Evolutionary conservation across 2,888 invertebrate genomes (phyloP).

Genomic region (Eurytoma californica): DNA sequence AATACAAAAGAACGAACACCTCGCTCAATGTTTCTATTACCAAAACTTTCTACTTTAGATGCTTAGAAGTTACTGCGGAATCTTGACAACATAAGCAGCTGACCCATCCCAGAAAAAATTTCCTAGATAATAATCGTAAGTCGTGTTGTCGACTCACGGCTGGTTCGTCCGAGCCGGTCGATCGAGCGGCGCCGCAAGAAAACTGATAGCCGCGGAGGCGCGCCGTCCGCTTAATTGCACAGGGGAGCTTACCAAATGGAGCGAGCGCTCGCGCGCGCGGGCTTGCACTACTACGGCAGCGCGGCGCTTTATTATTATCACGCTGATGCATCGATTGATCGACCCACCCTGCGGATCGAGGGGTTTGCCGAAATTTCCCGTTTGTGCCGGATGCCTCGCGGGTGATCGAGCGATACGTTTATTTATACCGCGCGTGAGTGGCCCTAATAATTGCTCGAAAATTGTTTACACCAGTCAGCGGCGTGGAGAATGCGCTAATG

Average conservation of each 20-base stretch:
- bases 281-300: conserved; percentile 11
- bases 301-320: conserved; percentile 35
- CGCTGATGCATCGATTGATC: conserved; percentile 47
- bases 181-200: background rate
- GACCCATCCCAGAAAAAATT: too few species aligned
- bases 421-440: too few species aligned
- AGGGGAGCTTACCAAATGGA: conserved; percentile 34
- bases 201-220: background rate
- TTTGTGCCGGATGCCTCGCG: background rate
- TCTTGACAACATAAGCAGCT: too few species aligned
- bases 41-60: too few species aligned
- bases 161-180: too few species aligned
- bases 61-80: too few species aligned
- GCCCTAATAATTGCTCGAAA: too few species aligned
- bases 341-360: background rate
- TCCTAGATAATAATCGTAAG: too few species aligned
- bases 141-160: too few species aligned
- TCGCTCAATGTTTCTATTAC: background rate
- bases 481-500: too few species aligned
- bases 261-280: background rate
- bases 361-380: too few species aligned
- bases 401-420: background rate
- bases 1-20: background rate
- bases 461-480: too few species aligned
- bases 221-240: conserved; percentile 36